Evolutionary conservation across 2,113 vertebrate genomes (phyloP).

Genomic region (Delphinapterus leucas): DNA sequence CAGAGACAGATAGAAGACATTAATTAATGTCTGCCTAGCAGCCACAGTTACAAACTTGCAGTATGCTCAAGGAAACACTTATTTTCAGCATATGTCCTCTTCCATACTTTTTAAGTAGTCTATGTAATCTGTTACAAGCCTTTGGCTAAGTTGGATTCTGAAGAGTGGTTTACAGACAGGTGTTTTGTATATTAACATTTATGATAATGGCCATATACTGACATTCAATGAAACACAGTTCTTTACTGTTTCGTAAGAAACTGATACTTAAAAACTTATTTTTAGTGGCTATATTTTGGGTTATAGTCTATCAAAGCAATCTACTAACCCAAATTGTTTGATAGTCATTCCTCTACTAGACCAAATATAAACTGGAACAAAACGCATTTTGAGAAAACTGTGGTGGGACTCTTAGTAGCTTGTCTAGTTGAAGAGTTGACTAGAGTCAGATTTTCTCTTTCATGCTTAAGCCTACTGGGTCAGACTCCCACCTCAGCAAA

Average conservation of each 20-base stretch:
- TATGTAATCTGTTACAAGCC: not conserved
- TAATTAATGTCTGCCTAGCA: not conserved
- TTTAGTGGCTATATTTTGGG: not conserved
- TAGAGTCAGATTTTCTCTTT: not conserved
- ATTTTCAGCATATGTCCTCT: not conserved
- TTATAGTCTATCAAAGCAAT: conserved; percentile 16
- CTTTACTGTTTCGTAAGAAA: not conserved
- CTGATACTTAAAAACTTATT: conserved; percentile 6
- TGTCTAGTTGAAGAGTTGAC: not conserved
- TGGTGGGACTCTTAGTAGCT: not conserved
- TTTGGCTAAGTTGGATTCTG: not conserved
- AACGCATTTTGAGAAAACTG: not conserved
- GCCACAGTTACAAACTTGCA: not conserved
- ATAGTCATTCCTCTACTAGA: not conserved
- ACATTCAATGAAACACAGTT: conserved; percentile 4
- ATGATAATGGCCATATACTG: not conserved
- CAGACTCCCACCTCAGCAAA: not conserved
- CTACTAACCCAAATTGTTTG: not conserved
- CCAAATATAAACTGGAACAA: conserved; percentile 4
- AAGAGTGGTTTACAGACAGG: not conserved
- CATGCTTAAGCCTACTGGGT: not conserved
- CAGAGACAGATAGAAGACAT: not conserved
- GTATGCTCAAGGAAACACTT: not conserved
- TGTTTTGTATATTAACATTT: not conserved
- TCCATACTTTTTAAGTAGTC: not conserved